Evolutionary conservation across 2,113 vertebrate genomes (phyloP).

Genomic region (Phalacrocorax pelagicus): DNA sequence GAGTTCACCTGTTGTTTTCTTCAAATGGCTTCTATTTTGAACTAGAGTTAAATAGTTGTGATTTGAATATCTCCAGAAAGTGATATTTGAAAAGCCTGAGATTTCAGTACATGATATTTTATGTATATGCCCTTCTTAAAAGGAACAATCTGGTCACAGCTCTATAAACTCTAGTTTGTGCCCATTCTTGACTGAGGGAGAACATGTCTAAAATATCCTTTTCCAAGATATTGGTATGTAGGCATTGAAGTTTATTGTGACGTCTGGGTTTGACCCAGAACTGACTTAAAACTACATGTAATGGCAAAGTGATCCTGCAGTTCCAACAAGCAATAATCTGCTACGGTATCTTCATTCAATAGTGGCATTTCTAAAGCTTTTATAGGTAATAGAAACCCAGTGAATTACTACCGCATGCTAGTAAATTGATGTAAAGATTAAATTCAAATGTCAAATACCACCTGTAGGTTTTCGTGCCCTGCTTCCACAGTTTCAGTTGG

Average conservation of each 20-base stretch:
- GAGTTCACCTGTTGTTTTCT: constrained; percentile 38
- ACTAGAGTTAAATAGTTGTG: constrained; percentile 5
- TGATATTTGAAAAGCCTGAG: constrained; percentile 19
- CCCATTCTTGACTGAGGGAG: not conserved
- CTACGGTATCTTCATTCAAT: not conserved
- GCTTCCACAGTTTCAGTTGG: not conserved
- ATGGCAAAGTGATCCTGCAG: not conserved
- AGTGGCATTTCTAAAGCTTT: constrained; percentile 1
- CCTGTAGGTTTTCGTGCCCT: not conserved
- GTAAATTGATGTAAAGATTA: constrained; percentile 36
- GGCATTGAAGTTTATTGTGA: constrained; percentile 4
- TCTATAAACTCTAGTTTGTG: not conserved
- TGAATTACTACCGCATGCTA: not conserved
- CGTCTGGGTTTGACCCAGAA: not conserved
- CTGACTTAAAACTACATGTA: not conserved
- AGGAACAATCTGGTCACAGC: not conserved
- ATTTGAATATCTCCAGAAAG: constrained; percentile 23
- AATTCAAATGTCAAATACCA: constrained; percentile 20
- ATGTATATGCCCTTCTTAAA: not conserved
- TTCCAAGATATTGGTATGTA: not conserved
- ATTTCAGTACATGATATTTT: not conserved
- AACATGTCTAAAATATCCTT: not conserved
- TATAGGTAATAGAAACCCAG: not conserved
- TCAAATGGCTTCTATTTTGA: constrained; percentile 50
- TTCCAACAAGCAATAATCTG: constrained; percentile 13